Evolutionary conservation across 2,797 vertebrate genomes (phyloP), one percentile per base, ranked within the genome.

Genomic region (Ctenochaetus hawaiiensis): DNA sequence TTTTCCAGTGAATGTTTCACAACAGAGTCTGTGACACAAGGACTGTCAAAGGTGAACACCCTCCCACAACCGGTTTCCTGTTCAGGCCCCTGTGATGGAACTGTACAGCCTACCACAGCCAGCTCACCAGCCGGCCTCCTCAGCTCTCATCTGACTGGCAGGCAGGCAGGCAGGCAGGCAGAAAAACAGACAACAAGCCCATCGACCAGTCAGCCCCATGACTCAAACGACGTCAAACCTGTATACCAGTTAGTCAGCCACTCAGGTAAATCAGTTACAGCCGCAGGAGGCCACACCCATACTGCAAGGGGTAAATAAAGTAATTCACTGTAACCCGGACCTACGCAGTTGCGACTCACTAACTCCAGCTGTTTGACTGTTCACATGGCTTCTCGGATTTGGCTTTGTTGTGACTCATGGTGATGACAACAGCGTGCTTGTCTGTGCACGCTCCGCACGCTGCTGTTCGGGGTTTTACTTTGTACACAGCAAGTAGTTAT

Each of bases 21-120:
- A 87, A 89, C 87, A 88, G 41, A 39, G 63, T 57, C 53, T 77
- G 79, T 81, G 77, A 85, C 82, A 88, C 81, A 73, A 73, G 43
- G 69, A 41, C 78, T 88, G 90, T 92, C 90, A 91, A 72, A 89
- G 87, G 90, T 93, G 87, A 89, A 72, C 75, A 78, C 77, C 82
- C 91, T 88, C 89, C 88, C 87, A 83, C 75, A 78, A 62, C 75
- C 70, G 62, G 82, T 85, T 93, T 94, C 93, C 92, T 94, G 90
- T 87, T 85, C 59, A 75, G 83, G 69, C 62, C 72, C 26, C 54
- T 37, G 56, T 75, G 80, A 75, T 87, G 89, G 84, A 89, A 80
- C 44, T 75, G 43, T 79, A 76, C 73, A 51, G 59, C 72, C 26
- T 26, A 61, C 47, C n/a, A n/a, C 47, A 22, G 81, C 69, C 68